Conservation (phyloP, 2,888 invertebrate species). For the Leptopilina syphax region DNA sequence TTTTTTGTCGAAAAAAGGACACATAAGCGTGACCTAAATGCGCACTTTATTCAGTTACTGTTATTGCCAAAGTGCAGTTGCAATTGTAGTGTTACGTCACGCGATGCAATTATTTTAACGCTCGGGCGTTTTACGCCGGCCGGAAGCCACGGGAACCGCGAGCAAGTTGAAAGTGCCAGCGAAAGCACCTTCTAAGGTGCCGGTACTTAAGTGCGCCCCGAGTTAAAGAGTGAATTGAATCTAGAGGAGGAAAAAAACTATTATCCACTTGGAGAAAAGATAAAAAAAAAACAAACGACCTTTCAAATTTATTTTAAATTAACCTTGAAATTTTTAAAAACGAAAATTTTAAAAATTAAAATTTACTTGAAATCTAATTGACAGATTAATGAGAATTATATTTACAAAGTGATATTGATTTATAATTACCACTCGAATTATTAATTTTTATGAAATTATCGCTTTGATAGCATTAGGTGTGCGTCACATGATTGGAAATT, state of each 20-base stretch:
- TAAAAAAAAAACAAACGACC: neutral
- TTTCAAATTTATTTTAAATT: constrained; percentile 24
- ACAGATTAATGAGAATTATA: too few relatives aligned
- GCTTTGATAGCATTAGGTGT: too few relatives aligned
- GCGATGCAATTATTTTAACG: constrained; percentile 69
- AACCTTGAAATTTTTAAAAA: neutral
- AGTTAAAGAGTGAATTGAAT: constrained; percentile 47
- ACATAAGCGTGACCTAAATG: constrained; percentile 67
- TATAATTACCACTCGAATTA: neutral
- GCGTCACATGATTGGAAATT: too few relatives aligned
- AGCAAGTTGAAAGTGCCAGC: constrained; percentile 53
- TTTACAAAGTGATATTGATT: too few relatives aligned
- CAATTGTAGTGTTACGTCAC: constrained; percentile 65
- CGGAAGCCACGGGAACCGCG: constrained; percentile 54
- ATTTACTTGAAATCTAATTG: too few relatives aligned
- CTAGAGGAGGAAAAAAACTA: constrained; percentile 3
- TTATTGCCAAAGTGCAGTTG: constrained; percentile 64
- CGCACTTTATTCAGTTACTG: constrained; percentile 67
- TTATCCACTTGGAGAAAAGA: neutral
- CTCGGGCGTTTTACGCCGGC: constrained; percentile 56
- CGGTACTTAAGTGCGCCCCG: constrained; percentile 52
- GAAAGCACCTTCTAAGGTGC: constrained; percentile 53
- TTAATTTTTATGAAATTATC: too few relatives aligned
- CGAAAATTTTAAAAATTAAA: too few relatives aligned
- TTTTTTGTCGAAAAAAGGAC: neutral